Conservation (phyloP, 2,113 vertebrate species). For the Thunnus thynnus region DNA sequence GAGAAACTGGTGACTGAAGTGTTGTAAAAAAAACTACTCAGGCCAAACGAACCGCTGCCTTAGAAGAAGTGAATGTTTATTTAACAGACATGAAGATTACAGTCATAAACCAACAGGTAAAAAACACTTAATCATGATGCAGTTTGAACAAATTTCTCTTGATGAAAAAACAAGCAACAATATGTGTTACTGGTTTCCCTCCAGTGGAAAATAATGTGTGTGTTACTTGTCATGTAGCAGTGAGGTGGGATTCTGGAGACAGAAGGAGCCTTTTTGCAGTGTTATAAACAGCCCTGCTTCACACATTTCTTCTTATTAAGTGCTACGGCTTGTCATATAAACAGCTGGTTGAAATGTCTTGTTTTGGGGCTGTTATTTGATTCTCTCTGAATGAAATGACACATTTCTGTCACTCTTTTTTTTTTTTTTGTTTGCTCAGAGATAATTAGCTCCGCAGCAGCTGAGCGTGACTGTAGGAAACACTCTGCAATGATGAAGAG, state of each 20-base stretch:
- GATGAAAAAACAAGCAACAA: too few species aligned
- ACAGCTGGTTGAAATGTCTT: conserved; percentile 9
- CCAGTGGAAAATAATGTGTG: too few species aligned
- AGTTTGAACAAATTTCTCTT: too few species aligned
- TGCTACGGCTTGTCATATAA: not conserved
- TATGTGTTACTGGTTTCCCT: too few species aligned
- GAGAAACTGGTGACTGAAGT: not conserved
- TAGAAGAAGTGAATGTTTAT: conserved; percentile 18
- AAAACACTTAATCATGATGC: conserved; percentile 4
- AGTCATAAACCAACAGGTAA: not conserved
- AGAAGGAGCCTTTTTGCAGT: conserved; percentile 12
- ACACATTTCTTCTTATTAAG: not conserved
- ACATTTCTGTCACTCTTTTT: conserved; percentile 4
- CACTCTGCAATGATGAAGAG: not conserved
- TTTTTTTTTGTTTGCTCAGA: not conserved
- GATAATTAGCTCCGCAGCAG: conserved; percentile 20
- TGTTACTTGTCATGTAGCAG: not conserved
- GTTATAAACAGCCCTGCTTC: not conserved
- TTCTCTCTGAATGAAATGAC: conserved; percentile 16
- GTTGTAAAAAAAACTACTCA: not conserved
- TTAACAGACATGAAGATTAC: conserved; percentile 11
- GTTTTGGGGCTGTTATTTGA: conserved; percentile 18
- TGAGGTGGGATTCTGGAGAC: not conserved
- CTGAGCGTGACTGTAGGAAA: conserved; percentile 8
- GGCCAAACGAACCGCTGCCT: not conserved